These are phyloP conservation scores for Megalopta genalis DNA, from an alignment of 1,140 invertebrate species.

Conservation along the genomic window DNA sequence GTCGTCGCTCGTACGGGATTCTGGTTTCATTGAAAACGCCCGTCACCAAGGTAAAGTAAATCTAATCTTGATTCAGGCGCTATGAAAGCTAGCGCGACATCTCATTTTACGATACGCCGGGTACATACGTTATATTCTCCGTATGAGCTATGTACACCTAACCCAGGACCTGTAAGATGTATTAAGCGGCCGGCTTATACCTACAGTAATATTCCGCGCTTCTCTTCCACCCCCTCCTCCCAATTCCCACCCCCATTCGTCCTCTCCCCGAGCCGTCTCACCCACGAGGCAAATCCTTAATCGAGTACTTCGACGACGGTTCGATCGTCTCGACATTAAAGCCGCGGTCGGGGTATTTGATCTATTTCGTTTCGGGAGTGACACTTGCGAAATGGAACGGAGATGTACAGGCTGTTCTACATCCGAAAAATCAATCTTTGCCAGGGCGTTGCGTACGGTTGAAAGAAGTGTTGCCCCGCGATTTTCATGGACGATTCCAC, in stretches of 20 bases:
- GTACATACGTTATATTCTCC: constrained; percentile 62
- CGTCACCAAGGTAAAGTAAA: constrained; percentile 69
- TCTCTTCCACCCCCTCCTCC: neutral
- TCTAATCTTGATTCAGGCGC: constrained; percentile 75
- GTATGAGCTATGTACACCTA: constrained; percentile 22
- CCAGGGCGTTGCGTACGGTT: too few species aligned
- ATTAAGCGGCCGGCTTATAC: constrained; percentile 53
- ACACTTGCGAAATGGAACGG: constrained; percentile 27
- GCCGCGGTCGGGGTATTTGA: constrained; percentile 3
- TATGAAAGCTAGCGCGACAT: constrained; percentile 74
- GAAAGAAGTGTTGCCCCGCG: too few species aligned
- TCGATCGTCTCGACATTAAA: constrained; percentile 41
- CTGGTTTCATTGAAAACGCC: constrained; percentile 47
- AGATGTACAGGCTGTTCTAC: neutral
- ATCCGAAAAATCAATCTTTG: neutral
- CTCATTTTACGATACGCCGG: constrained; percentile 75
- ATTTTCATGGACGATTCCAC: neutral
- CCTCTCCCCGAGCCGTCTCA: too few species aligned
- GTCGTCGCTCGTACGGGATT: constrained; percentile 13
- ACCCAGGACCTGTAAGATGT: constrained; percentile 31
- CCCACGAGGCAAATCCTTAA: constrained; percentile 52
- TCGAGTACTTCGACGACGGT: constrained; percentile 51
- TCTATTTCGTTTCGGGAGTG: constrained; percentile 18
- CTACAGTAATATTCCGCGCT: constrained; percentile 43
- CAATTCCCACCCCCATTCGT: too few species aligned